Evolutionary conservation across 2,888 invertebrate genomes (phyloP), one percentile per base, ranked within the genome.

Genomic region (Papilio protenor): DNA sequence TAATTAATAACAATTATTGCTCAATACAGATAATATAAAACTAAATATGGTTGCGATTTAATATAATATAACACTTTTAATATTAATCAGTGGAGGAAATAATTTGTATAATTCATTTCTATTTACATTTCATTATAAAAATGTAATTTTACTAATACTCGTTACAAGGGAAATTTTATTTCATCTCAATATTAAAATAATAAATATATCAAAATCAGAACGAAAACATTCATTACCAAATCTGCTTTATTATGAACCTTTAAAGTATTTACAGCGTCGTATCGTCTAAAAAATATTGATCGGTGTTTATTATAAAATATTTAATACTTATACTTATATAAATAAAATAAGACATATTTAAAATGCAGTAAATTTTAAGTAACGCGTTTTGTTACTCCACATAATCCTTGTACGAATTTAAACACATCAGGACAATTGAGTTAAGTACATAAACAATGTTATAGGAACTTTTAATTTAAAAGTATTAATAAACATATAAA

Each of bases 401-500:
- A 27, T 52, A 18, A 61, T 21, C 12, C 16, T 61, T 64, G n/a
- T 21, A 27, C 49, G 47, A 59, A 27, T 47, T 49, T 64, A 33
- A 27, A 64, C 57, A 64, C 18, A 64, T 47, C 52, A 64, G 27
- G 61, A 49, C 64, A 75, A 66, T 64, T 66, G 47, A 52, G 49
- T 64, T 55, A 61, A 64, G 55, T n/a, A 70, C 33, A 55, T 72
- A 71, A 71, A 52, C 10, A 78, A 21, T 52, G 61, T 61, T 69
- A 59, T 78, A 78, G 78, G 78, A 78, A 78, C 78, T 78, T 75
- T 33, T 2, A 33, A 33, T 33, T 73, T 40, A 66, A 72, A 71
- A 75, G 59, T 57, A 49, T 72, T 0, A 2, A 27, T 69, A 55
- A 66, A 73, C 23, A 47, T 64, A 16, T 47, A 27, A 64, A 64